These are phyloP conservation scores for Suillia variegata DNA, from an alignment of 2,888 invertebrate species.

Conservation along the genomic window DNA sequence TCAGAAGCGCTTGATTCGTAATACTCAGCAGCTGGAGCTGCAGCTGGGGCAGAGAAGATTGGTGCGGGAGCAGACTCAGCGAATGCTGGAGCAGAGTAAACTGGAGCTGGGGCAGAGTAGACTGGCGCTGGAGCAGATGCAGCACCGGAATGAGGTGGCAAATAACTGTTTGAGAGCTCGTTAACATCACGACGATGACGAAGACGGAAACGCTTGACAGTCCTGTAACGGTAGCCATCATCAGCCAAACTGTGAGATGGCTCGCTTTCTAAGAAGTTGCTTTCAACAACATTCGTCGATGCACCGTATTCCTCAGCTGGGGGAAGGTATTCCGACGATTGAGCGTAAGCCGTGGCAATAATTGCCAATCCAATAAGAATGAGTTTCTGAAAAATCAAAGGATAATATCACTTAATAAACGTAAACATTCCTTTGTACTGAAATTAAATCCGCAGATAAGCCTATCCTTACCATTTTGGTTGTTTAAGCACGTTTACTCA, in stretches of 20 bases:
- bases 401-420: background rate
- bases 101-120: conserved; percentile 25
- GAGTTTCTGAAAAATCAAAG: conserved; percentile 44
- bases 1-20: background rate
- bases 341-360: conserved; percentile 50
- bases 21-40: background rate
- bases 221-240: conserved; percentile 38
- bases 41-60: conserved; percentile 15
- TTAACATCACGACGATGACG: conserved; percentile 34
- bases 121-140: conserved; percentile 3
- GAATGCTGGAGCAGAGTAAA: background rate
- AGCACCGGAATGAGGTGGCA: conserved; percentile 19
- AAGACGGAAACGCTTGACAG: conserved; percentile 30
- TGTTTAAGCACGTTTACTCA: conserved; percentile 1
- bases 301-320: conserved; percentile 21
- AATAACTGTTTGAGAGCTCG: conserved; percentile 27
- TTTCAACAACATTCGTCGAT: conserved; percentile 28
- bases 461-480: conserved; percentile 19
- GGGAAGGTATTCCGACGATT: conserved; percentile 30
- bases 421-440: too few species aligned
- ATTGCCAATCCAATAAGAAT: conserved; percentile 52
- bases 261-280: conserved; percentile 27
- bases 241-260: conserved; percentile 22
- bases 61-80: background rate
- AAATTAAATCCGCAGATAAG: too few species aligned